Evolutionary conservation across 2,888 invertebrate genomes (phyloP).

Genomic region (Melieria picta): DNA sequence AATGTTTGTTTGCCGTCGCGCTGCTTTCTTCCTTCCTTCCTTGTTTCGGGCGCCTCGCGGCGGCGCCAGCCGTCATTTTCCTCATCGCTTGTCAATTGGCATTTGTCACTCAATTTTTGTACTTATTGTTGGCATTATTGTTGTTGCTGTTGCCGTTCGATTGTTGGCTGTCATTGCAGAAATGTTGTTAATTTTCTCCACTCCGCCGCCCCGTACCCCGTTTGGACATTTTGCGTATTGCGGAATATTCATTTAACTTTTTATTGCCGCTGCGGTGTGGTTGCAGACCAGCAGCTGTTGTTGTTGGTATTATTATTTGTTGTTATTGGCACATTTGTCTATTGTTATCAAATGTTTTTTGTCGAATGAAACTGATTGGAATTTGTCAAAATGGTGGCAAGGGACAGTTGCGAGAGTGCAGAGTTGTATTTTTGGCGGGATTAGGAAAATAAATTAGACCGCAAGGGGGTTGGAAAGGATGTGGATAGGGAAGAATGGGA

Average conservation of each 20-base stretch:
- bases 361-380: no score
- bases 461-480: no score
- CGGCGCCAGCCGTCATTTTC: constrained; percentile 38
- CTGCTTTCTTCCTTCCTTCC: constrained; percentile 28
- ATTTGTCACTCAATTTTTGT: constrained; percentile 44
- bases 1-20: constrained; percentile 18
- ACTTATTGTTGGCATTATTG: background rate
- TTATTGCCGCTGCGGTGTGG: no score
- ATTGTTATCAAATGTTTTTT: no score
- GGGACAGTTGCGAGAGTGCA: no score
- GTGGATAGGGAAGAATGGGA: no score
- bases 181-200: constrained; percentile 8
- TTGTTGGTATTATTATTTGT: constrained; percentile 12
- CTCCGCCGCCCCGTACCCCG: no score
- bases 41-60: constrained; percentile 40
- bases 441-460: no score
- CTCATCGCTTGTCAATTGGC: constrained; percentile 47
- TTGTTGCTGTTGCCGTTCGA: background rate
- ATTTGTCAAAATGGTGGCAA: no score
- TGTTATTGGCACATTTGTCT: background rate
- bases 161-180: constrained; percentile 7
- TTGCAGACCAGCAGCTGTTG: constrained; percentile 6
- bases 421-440: no score
- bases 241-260: no score
- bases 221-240: no score